Evolutionary conservation across 2,888 invertebrate genomes (phyloP).

Genomic region (Stenodema calcarata): DNA sequence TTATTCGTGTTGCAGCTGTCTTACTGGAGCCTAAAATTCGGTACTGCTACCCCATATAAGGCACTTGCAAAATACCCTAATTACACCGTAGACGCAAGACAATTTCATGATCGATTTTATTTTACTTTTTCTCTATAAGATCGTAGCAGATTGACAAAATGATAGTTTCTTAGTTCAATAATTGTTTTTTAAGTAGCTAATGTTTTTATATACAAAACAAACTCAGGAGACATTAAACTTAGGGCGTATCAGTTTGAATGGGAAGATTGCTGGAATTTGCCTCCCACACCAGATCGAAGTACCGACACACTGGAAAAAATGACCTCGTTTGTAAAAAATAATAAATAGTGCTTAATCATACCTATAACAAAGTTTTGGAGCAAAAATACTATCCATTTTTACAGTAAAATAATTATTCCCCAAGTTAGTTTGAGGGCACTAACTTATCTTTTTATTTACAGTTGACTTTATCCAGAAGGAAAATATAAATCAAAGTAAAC

Average conservation of each 20-base stretch:
- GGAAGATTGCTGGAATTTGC: not conserved
- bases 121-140: constrained; percentile 11
- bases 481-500: not conserved
- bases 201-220: constrained; percentile 39
- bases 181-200: constrained; percentile 29
- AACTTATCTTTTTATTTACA: constrained; percentile 22
- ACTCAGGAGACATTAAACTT: constrained; percentile 35
- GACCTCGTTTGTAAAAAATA: constrained; percentile 38
- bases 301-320: constrained; percentile 18
- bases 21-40: constrained; percentile 53
- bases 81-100: constrained; percentile 20
- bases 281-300: not conserved
- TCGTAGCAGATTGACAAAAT: constrained; percentile 17
- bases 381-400: constrained; percentile 52
- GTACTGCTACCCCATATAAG: constrained; percentile 54
- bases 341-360: constrained; percentile 51
- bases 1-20: constrained; percentile 53
- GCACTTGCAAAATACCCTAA: constrained; percentile 54
- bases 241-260: constrained; percentile 26
- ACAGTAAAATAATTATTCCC: constrained; percentile 49
- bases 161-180: constrained; percentile 3
- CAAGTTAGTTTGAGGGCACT: constrained; percentile 44
- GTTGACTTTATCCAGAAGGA: not conserved
- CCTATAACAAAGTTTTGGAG: constrained; percentile 38
- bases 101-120: not conserved